These are phyloP conservation scores for Percopsis transmontana DNA, from an alignment of 2,113 vertebrate species.

Conservation along the genomic window DNA sequence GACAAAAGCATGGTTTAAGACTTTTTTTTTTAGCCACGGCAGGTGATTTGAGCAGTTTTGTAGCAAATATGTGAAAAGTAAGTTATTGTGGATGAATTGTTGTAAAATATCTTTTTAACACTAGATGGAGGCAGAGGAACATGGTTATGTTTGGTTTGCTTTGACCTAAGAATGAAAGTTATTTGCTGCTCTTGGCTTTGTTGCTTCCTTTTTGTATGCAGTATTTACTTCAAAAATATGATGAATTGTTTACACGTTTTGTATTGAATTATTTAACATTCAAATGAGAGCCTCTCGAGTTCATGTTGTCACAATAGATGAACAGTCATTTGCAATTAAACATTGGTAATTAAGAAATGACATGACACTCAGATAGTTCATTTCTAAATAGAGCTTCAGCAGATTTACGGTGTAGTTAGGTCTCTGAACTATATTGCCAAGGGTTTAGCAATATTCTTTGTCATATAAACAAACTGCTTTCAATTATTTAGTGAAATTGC, in stretches of 20 bases:
- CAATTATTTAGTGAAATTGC: conserved; percentile 81
- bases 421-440: conserved; percentile 12
- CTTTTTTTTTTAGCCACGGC: too few relatives aligned
- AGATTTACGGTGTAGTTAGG: conserved; percentile 15
- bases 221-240: neutral
- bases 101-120: neutral
- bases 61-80: too few relatives aligned
- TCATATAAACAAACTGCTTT: conserved; percentile 77
- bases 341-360: neutral
- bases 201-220: neutral
- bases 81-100: neutral
- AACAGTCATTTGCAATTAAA: neutral
- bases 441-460: conserved; percentile 23
- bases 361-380: neutral
- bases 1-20: too few relatives aligned
- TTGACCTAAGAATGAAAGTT: neutral
- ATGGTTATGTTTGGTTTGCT: neutral
- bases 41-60: too few relatives aligned
- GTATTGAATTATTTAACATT: neutral
- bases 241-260: neutral
- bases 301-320: neutral
- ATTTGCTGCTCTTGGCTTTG: neutral
- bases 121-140: conserved; percentile 56
- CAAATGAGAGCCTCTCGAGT: too few relatives aligned
- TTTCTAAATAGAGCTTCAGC: conserved; percentile 6